Percentiles rank a stretch among this genome's conserved stretches.
These are phyloP conservation scores for Thunnus thynnus DNA, from an alignment of 2,113 vertebrate species.

Conservation along the genomic window DNA sequence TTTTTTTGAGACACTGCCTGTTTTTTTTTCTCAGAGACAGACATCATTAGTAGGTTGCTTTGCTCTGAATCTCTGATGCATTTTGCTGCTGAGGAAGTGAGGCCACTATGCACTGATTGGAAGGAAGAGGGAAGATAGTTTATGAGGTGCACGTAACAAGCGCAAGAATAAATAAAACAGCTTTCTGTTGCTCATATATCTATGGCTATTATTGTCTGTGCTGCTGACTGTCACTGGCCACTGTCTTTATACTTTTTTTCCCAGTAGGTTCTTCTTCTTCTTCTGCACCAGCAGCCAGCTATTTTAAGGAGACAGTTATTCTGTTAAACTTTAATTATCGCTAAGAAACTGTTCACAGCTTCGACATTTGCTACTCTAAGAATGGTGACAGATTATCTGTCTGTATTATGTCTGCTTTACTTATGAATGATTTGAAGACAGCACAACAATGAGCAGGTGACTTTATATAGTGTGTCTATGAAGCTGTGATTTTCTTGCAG, in stretches of 20 bases:
- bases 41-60: constrained; percentile 15
- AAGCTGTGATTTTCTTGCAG: background rate
- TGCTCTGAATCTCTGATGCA: background rate
- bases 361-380: background rate
- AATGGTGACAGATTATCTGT: too few species aligned
- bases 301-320: background rate
- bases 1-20: background rate
- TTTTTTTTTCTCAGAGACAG: background rate
- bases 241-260: background rate
- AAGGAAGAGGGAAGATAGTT: constrained; percentile 28
- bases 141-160: constrained; percentile 8
- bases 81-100: background rate
- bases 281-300: background rate
- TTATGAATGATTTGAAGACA: background rate
- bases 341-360: background rate
- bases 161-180: constrained; percentile 41
- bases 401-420: too few species aligned
- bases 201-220: constrained; percentile 5
- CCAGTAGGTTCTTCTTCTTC: background rate
- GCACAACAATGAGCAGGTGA: background rate
- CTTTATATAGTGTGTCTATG: background rate
- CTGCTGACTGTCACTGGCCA: background rate
- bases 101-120: constrained; percentile 13
- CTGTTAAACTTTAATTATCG: background rate
- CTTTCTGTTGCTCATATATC: background rate